Conservation (phyloP, 2,888 invertebrate species). For the Carabus problematicus region DNA sequence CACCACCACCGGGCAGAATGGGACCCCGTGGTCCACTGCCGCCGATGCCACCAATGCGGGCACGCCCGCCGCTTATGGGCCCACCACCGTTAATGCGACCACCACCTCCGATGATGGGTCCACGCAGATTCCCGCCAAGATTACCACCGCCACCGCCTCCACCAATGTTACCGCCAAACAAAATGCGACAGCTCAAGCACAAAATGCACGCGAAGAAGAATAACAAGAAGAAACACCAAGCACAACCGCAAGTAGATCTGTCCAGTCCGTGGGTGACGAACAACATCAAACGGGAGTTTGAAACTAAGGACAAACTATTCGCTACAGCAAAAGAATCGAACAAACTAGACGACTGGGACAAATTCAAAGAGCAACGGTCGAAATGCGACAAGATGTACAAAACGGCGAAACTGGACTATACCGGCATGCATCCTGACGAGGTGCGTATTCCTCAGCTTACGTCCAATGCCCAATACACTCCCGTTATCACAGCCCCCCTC, state of each 20-base stretch:
- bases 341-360: conserved; percentile 64
- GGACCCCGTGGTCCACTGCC: conserved; percentile 47
- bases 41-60: conserved; percentile 39
- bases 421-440: conserved; percentile 63
- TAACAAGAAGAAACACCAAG: conserved; percentile 51
- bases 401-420: conserved; percentile 63
- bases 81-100: conserved; percentile 51
- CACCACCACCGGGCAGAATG: conserved; percentile 48
- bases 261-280: conserved; percentile 67
- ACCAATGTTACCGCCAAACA: conserved; percentile 45
- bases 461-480: conserved; percentile 57
- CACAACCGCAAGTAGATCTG: conserved; percentile 54
- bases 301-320: conserved; percentile 64
- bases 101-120: conserved; percentile 49
- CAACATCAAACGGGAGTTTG: conserved; percentile 63
- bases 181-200: conserved; percentile 46
- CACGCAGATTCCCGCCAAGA: conserved; percentile 38
- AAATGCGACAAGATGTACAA: conserved; percentile 66
- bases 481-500: conserved; percentile 57
- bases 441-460: conserved; percentile 61
- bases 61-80: conserved; percentile 46
- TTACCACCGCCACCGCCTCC: conserved; percentile 36
- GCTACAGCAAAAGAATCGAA: conserved; percentile 60
- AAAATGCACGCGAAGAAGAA: conserved; percentile 47
- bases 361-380: conserved; percentile 65